These are phyloP conservation scores for Pseudolaguvia tuberculata DNA, from an alignment of 2,113 vertebrate genomes.

Conservation along the genomic window DNA sequence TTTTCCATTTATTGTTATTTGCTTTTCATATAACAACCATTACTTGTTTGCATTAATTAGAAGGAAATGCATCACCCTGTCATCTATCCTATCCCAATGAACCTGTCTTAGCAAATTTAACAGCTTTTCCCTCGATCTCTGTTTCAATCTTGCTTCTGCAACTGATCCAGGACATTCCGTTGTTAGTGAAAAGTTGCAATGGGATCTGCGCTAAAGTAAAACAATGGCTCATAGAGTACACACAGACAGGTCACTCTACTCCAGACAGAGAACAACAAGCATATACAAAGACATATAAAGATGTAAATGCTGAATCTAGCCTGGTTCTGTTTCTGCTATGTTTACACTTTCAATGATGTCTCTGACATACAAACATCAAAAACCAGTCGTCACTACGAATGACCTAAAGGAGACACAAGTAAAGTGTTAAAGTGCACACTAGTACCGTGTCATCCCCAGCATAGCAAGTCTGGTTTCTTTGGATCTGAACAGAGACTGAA, in stretches of 20 bases:
- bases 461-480: background rate
- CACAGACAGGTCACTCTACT: background rate
- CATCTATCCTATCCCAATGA: background rate
- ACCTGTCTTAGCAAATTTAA: background rate
- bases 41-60: conserved; percentile 2
- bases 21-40: background rate
- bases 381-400: conserved; percentile 21
- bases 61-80: conserved; percentile 11
- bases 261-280: conserved; percentile 8
- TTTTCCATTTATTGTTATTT: too few species aligned
- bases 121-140: background rate
- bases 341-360: conserved; percentile 39
- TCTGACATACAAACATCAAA: conserved; percentile 1
- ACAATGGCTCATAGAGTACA: conserved; percentile 1
- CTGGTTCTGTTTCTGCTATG: conserved; percentile 19
- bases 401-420: conserved; percentile 23
- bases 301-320: background rate
- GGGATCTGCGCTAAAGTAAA: conserved; percentile 11
- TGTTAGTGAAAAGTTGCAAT: conserved; percentile 7
- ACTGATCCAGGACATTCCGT: background rate
- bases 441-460: conserved; percentile 21
- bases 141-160: background rate
- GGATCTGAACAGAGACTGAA: background rate
- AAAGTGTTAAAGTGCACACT: conserved; percentile 18
- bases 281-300: conserved; percentile 12